Percentiles rank a stretch among this genome's conserved stretches.
phyloP scores from a whole-genome alignment of 2,888 invertebrate genomes.

The Lordiphosa fenestrarum region DNA sequence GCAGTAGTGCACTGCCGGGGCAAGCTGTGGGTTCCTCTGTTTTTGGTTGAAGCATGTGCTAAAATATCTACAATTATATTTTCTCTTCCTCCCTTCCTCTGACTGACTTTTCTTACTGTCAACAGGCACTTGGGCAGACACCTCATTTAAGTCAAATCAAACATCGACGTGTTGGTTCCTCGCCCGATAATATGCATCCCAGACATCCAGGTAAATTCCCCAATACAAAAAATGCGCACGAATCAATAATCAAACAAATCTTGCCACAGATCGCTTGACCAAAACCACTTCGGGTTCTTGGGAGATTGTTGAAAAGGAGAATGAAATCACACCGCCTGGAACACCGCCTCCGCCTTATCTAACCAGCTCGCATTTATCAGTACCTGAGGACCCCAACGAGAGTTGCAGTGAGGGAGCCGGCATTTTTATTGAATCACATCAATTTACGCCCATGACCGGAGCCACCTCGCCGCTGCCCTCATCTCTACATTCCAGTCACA shows the following conservation, averaged over 20 bases:
- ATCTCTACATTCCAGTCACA: conserved; percentile 72
- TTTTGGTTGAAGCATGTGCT: too few species aligned
- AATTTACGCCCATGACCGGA: conserved; percentile 66
- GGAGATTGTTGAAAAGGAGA: conserved; percentile 79
- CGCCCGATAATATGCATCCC: conserved; percentile 80
- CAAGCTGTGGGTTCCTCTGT: too few species aligned
- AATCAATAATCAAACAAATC: not conserved
- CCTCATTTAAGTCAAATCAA: conserved; percentile 78
- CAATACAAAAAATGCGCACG: not conserved
- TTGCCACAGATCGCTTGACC: conserved; percentile 72
- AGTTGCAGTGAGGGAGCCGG: conserved; percentile 46
- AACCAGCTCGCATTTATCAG: conserved; percentile 73
- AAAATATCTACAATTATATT: too few species aligned
- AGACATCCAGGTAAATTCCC: conserved; percentile 74
- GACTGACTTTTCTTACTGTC: conserved; percentile 12
- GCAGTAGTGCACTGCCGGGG: too few species aligned
- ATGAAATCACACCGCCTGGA: conserved; percentile 87
- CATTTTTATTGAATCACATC: conserved; percentile 71
- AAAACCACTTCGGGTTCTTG: conserved; percentile 80
- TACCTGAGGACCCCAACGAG: conserved; percentile 64
- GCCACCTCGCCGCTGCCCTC: conserved; percentile 57
- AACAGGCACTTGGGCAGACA: conserved; percentile 79
- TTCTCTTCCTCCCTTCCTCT: too few species aligned
- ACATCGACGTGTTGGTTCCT: conserved; percentile 80
- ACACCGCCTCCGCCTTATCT: conserved; percentile 93